Evolutionary conservation across 2,888 invertebrate species (phyloP), one percentile per base, ranked within the genome.

Genomic region (Sympetrum striolatum): DNA sequence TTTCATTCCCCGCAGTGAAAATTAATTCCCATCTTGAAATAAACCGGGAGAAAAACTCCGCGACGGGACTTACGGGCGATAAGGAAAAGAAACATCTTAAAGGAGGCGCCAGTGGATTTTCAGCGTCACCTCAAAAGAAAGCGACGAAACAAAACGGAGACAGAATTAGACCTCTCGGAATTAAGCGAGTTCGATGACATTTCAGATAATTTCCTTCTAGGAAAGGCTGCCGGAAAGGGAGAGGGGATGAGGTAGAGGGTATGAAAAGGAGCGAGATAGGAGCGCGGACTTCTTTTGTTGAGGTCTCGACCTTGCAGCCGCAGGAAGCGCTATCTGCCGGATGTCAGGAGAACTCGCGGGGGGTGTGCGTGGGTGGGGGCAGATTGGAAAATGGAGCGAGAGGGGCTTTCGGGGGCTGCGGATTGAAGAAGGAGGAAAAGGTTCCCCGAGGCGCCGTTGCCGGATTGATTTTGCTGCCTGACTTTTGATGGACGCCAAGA

Each of bases 241-340:
- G 82, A 44, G 2, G n/a, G n/a, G 15, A 22, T 22, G n/a, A 60
- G 58, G 22, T 25, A 18, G 35, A 60, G 37, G 15, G 31, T 25
- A 22, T 31, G 35, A n/a, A n/a, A 37, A n/a, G 4, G 37, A 22
- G 8, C 37, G 60, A 35, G 86, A 22, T 60, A 37, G 60, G 60
- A 60, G 22, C 18, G 82, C 82, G 58, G 53, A 60, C 35, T 86
- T 86, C 86, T 60, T 60, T 48, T 86, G 86, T 64, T 22, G 60
- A 58, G 86, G 86, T 86, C 86, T 10, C 60, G 86, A 86, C 86
- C 86, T 86, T 86, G 64, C 60, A 60, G 86, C 37, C 86, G n/a
- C 82, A 60, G 86, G 86, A 86, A 86, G 64, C 64, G 60, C 64
- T 86, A 86, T 86, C 86, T 31, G 58, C 86, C 86, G 86, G 86